Conservation (phyloP, 2,888 invertebrate species). For the Macroteleia sp. region DNA sequence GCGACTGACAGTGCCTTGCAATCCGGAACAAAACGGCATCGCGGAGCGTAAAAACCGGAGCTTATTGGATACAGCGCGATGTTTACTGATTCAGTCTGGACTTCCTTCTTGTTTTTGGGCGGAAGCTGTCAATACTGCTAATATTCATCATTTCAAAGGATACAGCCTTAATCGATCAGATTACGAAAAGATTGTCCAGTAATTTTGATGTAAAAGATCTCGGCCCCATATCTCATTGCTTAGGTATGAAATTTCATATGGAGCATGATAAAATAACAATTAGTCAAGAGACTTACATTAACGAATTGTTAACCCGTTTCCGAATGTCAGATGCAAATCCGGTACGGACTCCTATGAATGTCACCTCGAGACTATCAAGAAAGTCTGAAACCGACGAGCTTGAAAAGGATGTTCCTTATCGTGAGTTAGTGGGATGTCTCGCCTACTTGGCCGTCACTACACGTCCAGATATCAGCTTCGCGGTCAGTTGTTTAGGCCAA, state of each 20-base stretch:
- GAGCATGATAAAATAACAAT: not conserved
- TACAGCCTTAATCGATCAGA: not conserved
- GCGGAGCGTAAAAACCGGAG: not conserved
- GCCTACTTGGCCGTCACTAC: constrained; percentile 10
- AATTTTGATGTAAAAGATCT: constrained; percentile 13
- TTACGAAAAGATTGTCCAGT: not conserved
- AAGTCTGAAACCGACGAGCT: not conserved
- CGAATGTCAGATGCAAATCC: constrained; percentile 12
- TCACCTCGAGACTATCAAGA: not conserved
- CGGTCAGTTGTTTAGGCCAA: constrained; percentile 2
- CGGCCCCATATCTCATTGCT: not conserved
- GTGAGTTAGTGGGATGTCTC: constrained; percentile 19
- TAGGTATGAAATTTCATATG: not conserved
- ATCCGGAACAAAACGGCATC: constrained; percentile 4
- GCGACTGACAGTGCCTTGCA: not conserved
- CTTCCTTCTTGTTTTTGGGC: constrained; percentile 66
- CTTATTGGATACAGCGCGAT: constrained; percentile 30
- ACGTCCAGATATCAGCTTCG: constrained; percentile 17
- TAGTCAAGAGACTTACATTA: constrained; percentile 1
- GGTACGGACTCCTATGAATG: not conserved
- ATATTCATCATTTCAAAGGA: not conserved
- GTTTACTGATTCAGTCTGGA: constrained; percentile 57
- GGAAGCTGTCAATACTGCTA: constrained; percentile 67
- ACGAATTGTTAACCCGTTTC: constrained; percentile 13
- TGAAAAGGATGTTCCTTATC: constrained; percentile 20